Base-by-base conservation (phyloP, 2,113 vertebrate species). In the Thunnus thynnus region DNA sequence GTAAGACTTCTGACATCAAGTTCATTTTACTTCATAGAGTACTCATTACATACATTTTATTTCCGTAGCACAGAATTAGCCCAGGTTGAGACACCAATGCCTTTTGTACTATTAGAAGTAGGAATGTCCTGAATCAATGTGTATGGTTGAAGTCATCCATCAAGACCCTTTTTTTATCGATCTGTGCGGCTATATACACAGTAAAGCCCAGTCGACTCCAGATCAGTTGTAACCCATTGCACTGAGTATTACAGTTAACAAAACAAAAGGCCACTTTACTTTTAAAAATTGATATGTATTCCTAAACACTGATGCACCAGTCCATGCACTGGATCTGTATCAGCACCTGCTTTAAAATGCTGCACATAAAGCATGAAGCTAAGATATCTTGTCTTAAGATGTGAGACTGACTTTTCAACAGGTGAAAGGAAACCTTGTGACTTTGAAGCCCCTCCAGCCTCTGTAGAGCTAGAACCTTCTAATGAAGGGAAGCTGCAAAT, bases 401-500 rank as follows among this genome's bases (percentile, higher is more conserved):
- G 41, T 64, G 13, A 83, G 74, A 60, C 32, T 48, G 44, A n/a
- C 76, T 61, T 69, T 64, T 83, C 62, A 54, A 68, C 90, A 92
- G 92, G 65, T 82, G 27, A 85, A 27, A 85, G 3, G 22, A n/a
- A 30, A 36, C 5, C n/a, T 5, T 25, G 57, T 76, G 56, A 48
- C 36, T 47, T 61, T 66, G 58, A 73, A 27, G 67, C 3, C 12
- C 25, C 62, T 30, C 60, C 50, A 61, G 41, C 50, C 2, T 52
- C 67, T 57, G 41, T 41, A 67, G 77, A 63, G 48, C 22, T 41
- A 14, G 51, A 47, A 17, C 9, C 12, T 51, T 55, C 16, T 1
- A 32, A 13, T 46, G 47, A 74, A 60, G 25, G 11, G 8, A 63
- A 73, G 62, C 54, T 69, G 27, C 51, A 54, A 7, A 44, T 36